Base-by-base conservation (phyloP, 2,797 vertebrate genomes). In the Trichosurus vulpecula region DNA sequence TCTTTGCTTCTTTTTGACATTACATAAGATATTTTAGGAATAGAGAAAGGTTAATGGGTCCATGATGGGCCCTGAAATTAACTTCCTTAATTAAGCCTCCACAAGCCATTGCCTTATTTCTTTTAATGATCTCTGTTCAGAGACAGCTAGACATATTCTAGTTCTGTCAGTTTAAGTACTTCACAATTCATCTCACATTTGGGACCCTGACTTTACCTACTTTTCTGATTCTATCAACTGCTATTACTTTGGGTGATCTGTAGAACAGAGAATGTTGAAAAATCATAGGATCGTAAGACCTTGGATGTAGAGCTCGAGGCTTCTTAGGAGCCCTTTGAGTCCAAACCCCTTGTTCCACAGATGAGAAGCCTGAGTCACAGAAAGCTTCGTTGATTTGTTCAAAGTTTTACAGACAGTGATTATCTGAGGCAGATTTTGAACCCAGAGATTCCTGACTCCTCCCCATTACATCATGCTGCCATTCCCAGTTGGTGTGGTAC, bases 1-100 rank as follows among this genome's bases (percentile, higher is more conserved):
- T 98, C 97, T 97, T 96, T 6, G 1, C 97, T 97, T 96, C 93
- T 93, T 97, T 98, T 97, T 93, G 97, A 98, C 2, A 6, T 96
- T 98, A 94, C 97, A 92, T 96, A 92, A 98, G 98, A 96, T 98
- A 97, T 98, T 98, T 98, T 98, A 98, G 97, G 98, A 98, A 96
- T 97, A 98, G 97, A 98, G 93, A 97, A 97, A 94, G 95, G 97
- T 97, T 98, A 98, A 98, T 97, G 96, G 97, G 96, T 89, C 94
- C 93, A 74, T 94, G 95, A 97, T 96, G 93, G 90, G 96, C 54
- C 81, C 94, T 97, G 81, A 74, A 97, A 98, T 98, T 98, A 98
- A 97, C 97, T 97, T 97, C 95, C 93, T 98, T 97, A 97, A 98
- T 98, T 97, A 98, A 97, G 91, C 96, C 91, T 98, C 93, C 57